Base-by-base conservation (phyloP, 2,888 invertebrate species). In the Agrochola macilenta region DNA sequence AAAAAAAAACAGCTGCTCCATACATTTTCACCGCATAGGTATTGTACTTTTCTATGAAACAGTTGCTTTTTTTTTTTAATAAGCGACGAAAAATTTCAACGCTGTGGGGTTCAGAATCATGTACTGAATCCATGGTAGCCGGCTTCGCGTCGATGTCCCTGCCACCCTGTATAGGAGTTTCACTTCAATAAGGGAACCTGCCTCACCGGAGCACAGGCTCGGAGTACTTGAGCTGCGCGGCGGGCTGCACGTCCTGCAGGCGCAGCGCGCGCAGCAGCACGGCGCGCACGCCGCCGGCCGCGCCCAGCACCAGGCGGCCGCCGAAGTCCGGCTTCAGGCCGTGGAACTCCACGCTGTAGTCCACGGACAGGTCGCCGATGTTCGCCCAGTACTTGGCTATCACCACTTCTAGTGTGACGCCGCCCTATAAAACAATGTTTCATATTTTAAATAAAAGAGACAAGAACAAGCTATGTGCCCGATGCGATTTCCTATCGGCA, bases 381-480 rank as follows among this genome's bases (percentile, higher is more conserved):
- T 98, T 99, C 17, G 99, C 98, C 99, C 99, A 99, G 97, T 99
- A 99, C 94, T 99, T 99, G 14, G 99, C 99, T 81, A 99, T 97
- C 77, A 98, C 99, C 63, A 99, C 95, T 95, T 99, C 99, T 79
- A 99, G 94, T 35, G 99, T 98, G 43, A 98, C 96, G 79, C 98
- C 98, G 76, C 98, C 98, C 97, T 98, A 91, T 14, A 14, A 30
- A 58, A 58, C 20, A 35, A n/a, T 8, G 26, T 35, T 35, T 20
- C 7, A 71, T 20, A n/a, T 30, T 71, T 46, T n/a, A 43, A 39
- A 64, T n/a, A n/a, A 43, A 65, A 26, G 11, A 43, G 17, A n/a
- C 46, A 46, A 14, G 14, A n/a, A 46, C 39, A 43, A 20, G 11
- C 11, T 17, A 20, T 43, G 43, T 43, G 17, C 9, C 23, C 63